Evolutionary conservation across 2,113 vertebrate species (phyloP), one percentile per base, ranked within the genome.

Genomic region (Oncorhynchus gorbuscha): DNA sequence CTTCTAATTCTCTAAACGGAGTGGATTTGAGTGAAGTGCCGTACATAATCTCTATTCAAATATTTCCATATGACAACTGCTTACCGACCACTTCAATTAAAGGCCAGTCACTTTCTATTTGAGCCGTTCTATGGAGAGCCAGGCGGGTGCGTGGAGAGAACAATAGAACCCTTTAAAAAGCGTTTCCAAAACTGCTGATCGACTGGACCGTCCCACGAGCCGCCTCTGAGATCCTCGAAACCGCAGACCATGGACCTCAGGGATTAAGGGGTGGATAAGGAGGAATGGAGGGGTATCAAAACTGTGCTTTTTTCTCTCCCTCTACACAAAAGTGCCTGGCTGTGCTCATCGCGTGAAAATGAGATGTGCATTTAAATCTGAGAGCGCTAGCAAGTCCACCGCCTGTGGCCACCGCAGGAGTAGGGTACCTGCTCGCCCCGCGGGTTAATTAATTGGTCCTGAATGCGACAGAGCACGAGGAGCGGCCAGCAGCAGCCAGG

Each of bases 281-380:
- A 88, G 93, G 95, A 93, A 94, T 93, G 81, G 79, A 77, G 58
- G 76, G 92, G 90, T 92, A 94, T 94, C 94, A 93, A 94, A 75
- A 80, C 77, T 79, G 66, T 89, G 93, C 90, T 91, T 90, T 94
- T 94, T 91, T 92, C 92, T 94, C 93, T 94, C 93, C 94, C 87
- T 93, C 89, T 90, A 94, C 91, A 94, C 91, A 93, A 94, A 95
- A 93, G 94, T 89, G 93, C 88, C 87, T 76, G 74, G 61, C 48
- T 80, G 82, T 84, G 51, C 39, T 26, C 26, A 26, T 91, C 94
- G 94, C 92, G 94, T 93, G 94, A 93, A 96, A 97, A 98, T 97
- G 96, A 98, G 96, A 98, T 97, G 96, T 95, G 94, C 96, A 97
- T 98, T 98, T 98, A 98, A 97, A 97, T 95, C 92, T 88, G 93